A percentile compares a stretch with the other conserved stretches of the same genome.
Evolutionary conservation across 2,113 vertebrate species (phyloP).

Genomic region (Fulica atra): DNA sequence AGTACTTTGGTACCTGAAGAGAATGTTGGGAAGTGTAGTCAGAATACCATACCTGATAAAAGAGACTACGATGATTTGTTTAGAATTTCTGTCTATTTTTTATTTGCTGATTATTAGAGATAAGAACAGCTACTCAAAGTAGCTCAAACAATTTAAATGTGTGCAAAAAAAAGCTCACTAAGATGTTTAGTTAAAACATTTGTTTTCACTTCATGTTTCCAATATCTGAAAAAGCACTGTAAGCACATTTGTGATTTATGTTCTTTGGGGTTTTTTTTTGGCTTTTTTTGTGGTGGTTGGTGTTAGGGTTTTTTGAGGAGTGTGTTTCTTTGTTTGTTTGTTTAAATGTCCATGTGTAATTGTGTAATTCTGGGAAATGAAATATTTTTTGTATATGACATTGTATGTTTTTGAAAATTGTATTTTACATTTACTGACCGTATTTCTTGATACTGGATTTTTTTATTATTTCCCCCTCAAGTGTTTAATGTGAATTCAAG

Average conservation of each 20-base stretch:
- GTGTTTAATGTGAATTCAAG: neutral
- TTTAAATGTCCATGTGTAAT: neutral
- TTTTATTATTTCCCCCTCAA: neutral
- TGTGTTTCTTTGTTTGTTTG: too few species aligned
- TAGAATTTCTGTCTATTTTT: neutral
- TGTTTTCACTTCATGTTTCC: neutral
- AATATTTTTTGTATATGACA: neutral
- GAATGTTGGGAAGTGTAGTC: neutral
- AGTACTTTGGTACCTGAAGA: neutral
- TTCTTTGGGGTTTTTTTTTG: neutral
- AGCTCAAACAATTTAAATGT: neutral
- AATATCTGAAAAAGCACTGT: neutral
- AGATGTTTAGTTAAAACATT: neutral
- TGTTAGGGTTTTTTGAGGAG: too few species aligned
- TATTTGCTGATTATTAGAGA: neutral
- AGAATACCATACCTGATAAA: neutral
- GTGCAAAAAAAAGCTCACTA: neutral
- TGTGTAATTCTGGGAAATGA: neutral
- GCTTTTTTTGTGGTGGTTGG: too few species aligned
- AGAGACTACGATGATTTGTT: neutral
- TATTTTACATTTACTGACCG: fast-evolving
- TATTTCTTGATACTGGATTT: neutral
- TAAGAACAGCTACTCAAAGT: neutral
- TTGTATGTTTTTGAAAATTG: neutral
- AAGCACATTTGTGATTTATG: neutral